These are phyloP conservation scores for Drosophila lutescens DNA, from an alignment of 2,888 invertebrate species.

Conservation along the genomic window DNA sequence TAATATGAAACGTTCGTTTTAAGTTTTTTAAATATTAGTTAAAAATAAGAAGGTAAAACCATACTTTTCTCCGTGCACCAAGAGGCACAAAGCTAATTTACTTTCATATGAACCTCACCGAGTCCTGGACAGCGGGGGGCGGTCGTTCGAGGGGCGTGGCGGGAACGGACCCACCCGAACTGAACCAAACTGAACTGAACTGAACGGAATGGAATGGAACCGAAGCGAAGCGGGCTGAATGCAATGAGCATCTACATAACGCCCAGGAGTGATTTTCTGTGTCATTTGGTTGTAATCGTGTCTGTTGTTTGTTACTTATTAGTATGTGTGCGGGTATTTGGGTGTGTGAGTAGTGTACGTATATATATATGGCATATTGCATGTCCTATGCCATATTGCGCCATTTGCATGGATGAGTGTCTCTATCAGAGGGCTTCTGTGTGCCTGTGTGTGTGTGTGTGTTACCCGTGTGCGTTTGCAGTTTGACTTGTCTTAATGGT, in stretches of 20 bases:
- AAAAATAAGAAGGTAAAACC: no score
- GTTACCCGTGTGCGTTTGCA: slow-evolving; percentile 60
- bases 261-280: slow-evolving; percentile 77
- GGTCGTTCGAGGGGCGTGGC: slow-evolving; percentile 16
- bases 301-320: slow-evolving; percentile 82
- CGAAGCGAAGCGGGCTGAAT: slow-evolving; percentile 13
- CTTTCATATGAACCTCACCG: slow-evolving; percentile 62
- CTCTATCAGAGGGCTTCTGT: slow-evolving; percentile 8
- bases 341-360: slow-evolving; percentile 14
- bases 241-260: slow-evolving; percentile 51
- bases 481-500: slow-evolving; percentile 80
- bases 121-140: slow-evolving; percentile 31
- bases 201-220: neutral
- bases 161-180: slow-evolving; percentile 22
- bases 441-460: slow-evolving; percentile 8
- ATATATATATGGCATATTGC: slow-evolving; percentile 41
- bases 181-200: slow-evolving; percentile 1
- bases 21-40: no score
- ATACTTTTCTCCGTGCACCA: slow-evolving; percentile 31
- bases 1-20: no score
- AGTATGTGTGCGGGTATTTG: slow-evolving; percentile 55
- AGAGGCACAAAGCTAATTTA: slow-evolving; percentile 71
- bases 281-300: slow-evolving; percentile 82
- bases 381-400: slow-evolving; percentile 52
- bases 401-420: slow-evolving; percentile 44